Conservation (phyloP, 2,888 invertebrate genomes). For the Drosophila kuntzei region DNA sequence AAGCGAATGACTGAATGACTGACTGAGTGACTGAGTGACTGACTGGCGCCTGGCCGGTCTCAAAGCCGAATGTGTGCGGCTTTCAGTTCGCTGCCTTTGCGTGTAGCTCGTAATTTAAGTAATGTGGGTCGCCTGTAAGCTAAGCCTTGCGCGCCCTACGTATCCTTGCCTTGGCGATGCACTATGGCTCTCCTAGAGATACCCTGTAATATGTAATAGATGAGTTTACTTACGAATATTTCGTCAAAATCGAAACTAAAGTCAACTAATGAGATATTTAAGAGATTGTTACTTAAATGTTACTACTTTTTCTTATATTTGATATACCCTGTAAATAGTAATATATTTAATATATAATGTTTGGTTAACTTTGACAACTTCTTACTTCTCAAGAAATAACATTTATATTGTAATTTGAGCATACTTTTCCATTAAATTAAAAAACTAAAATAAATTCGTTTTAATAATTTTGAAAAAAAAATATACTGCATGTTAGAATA, state of each 20-base stretch:
- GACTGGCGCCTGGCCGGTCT: conserved; percentile 48
- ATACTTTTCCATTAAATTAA: too few relatives aligned
- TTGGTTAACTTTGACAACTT: too few relatives aligned
- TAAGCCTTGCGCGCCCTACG: conserved; percentile 41
- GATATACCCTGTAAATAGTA: too few relatives aligned
- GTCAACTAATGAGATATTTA: too few relatives aligned
- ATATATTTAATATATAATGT: too few relatives aligned
- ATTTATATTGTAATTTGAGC: too few relatives aligned
- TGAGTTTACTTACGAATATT: neutral
- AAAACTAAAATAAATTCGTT: too few relatives aligned
- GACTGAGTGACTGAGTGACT: conserved; percentile 35
- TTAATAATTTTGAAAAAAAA: too few relatives aligned
- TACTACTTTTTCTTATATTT: too few relatives aligned
- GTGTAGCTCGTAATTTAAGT: conserved; percentile 82
- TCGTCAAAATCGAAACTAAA: neutral
- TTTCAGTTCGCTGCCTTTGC: conserved; percentile 71
- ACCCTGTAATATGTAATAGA: conserved; percentile 19
- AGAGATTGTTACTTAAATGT: too few relatives aligned
- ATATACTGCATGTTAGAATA: too few relatives aligned
- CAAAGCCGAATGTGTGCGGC: conserved; percentile 33
- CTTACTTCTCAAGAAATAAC: too few relatives aligned
- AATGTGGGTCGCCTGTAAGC: conserved; percentile 78
- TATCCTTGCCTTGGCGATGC: conserved; percentile 47
- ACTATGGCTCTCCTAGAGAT: neutral
- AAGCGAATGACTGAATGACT: conserved; percentile 33